phyloP scores from a whole-genome alignment of 2,113 vertebrate genomes.

The Zonotrichia leucophrys region DNA sequence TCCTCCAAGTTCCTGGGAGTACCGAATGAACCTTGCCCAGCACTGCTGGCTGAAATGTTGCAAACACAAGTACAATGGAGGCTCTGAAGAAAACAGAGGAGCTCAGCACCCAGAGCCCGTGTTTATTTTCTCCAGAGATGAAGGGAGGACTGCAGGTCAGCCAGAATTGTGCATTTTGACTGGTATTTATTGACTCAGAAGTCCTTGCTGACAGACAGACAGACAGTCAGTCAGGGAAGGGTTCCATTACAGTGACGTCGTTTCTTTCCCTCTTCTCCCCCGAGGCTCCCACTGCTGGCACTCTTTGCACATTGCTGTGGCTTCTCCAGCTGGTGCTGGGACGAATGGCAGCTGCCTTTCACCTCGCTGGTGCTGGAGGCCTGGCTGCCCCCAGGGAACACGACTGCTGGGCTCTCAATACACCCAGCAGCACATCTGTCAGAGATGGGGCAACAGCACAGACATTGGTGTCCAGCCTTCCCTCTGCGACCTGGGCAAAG shows the following conservation, averaged over 20 bases:
- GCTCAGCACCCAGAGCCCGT: constrained; percentile 50
- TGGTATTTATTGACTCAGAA: constrained; percentile 81
- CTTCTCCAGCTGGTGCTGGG: constrained; percentile 59
- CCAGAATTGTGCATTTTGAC: constrained; percentile 67
- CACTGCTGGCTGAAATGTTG: constrained; percentile 28
- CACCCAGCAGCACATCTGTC: not conserved
- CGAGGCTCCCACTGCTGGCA: constrained; percentile 46
- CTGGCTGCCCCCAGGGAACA: not conserved
- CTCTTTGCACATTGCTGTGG: constrained; percentile 35
- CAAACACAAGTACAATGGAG: constrained; percentile 62
- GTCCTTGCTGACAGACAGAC: constrained; percentile 75
- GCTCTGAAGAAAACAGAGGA: constrained; percentile 52
- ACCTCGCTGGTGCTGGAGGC: not conserved
- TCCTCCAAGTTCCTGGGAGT: constrained; percentile 28
- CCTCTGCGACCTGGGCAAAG: not conserved
- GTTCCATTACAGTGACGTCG: constrained; percentile 61
- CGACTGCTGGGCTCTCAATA: not conserved
- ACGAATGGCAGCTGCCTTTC: constrained; percentile 40
- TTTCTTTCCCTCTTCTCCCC: constrained; percentile 25
- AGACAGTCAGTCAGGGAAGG: constrained; percentile 68
- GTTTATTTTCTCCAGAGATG: constrained; percentile 80
- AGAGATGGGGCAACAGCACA: not conserved
- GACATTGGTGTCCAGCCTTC: not conserved
- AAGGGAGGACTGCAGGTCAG: constrained; percentile 65
- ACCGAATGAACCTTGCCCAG: not conserved